Base-by-base conservation (phyloP, 2,888 invertebrate genomes). In the Drosophila ochracea region DNA sequence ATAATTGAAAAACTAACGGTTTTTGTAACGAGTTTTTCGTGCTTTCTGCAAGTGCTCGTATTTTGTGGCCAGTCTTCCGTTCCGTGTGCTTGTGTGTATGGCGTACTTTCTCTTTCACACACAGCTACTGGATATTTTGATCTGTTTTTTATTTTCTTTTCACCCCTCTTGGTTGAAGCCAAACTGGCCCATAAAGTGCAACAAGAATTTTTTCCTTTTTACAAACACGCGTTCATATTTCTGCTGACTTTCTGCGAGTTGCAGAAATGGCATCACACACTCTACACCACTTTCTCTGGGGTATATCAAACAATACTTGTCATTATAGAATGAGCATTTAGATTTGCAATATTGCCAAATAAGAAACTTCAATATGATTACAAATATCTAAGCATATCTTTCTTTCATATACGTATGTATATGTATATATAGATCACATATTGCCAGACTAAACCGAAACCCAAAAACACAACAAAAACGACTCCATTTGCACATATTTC, bases 1-100 rank as follows among this genome's bases (percentile, higher is more conserved):
- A 81, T 89, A 89, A 89, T 91, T 89, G 89, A 89, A 91, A 89
- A 84, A 80, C 88, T 82, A 87, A 89, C 91, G 78, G 78, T 79
- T 83, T 89, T 83, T 80, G 82, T 88, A 86, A 87, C 90, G 88
- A 87, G 77, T 84, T 88, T 88, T 82, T 89, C 87, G 82, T 89
- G 78, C 88, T 84, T 76, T 73, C 82, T 89, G 87, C 75, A 83
- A 86, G 78, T 84, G 76, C 47, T 66, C 71, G 59, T 67, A 61
- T 61, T 78, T 76, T 67, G 57, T 63, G 60, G 55, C 59, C 39
- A 57, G 57, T 64, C 63, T 65, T 62, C 19, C 28, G 19, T 4
- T 28, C 37, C 43, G 33, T 57, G 21, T 47, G 47, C 37, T 4
- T 49, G 13, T 53, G 31, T 28, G 21, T 43, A 13, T 47, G 47